A percentile compares a stretch with the other conserved stretches of the same genome.
Evolutionary conservation across 2,113 vertebrate species (phyloP).

Genomic region (Eolophus roseicapilla): DNA sequence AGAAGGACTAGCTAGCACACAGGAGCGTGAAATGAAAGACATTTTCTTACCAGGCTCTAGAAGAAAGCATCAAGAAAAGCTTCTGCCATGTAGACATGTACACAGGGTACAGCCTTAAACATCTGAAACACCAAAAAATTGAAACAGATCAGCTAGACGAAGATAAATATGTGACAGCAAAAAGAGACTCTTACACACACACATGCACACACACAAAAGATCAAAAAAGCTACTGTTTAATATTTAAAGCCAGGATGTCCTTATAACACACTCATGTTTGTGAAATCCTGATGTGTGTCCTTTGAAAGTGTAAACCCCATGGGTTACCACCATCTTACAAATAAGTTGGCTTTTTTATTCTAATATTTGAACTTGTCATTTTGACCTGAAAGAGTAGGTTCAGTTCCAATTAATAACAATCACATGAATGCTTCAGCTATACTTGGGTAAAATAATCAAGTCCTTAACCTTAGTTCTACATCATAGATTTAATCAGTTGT

Average conservation of each 20-base stretch:
- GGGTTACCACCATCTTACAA: background rate
- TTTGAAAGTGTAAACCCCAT: background rate
- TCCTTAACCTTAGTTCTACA: background rate
- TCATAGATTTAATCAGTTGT: background rate
- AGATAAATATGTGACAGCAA: background rate
- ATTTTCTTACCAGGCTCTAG: background rate
- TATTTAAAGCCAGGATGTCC: background rate
- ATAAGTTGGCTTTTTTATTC: background rate
- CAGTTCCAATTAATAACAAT: background rate
- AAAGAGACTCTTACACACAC: background rate
- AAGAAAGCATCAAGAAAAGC: background rate
- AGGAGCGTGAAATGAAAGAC: background rate
- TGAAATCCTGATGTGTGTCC: background rate
- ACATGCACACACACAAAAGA: background rate
- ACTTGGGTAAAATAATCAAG: background rate
- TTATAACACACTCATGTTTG: background rate
- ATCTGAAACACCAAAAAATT: background rate
- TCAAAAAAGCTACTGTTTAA: background rate
- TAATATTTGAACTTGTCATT: background rate
- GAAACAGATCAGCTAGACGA: background rate
- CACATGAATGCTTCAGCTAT: background rate
- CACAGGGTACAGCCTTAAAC: background rate
- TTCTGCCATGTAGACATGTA: background rate
- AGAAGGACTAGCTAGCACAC: background rate
- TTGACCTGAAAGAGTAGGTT: background rate